phyloP scores from a whole-genome alignment of 2,888 invertebrate species.

The Drosophila multiciliata region DNA sequence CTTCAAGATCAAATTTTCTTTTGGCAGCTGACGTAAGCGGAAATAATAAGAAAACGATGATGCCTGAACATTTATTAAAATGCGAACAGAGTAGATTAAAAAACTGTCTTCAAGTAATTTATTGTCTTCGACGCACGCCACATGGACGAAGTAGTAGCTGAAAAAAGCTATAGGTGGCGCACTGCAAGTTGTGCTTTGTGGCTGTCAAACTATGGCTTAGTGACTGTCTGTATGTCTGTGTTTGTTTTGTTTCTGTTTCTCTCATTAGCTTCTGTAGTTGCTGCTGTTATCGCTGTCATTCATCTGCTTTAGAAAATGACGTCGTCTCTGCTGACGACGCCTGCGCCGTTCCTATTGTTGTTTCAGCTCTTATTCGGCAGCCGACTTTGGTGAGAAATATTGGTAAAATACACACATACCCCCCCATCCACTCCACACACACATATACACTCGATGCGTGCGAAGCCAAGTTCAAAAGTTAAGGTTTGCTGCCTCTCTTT shows the following conservation, averaged over 20 bases:
- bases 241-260: conserved; percentile 21
- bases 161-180: conserved; percentile 41
- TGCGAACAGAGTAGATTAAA: conserved; percentile 9
- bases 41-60: conserved; percentile 19
- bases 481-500: conserved; percentile 5
- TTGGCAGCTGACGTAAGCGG: conserved; percentile 50
- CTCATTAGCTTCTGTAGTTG: conserved; percentile 28
- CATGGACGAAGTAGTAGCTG: neutral
- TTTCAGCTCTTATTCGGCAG: conserved; percentile 24
- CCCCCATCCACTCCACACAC: neutral
- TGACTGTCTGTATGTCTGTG: conserved; percentile 4
- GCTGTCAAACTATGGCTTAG: conserved; percentile 41
- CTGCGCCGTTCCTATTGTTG: conserved; percentile 34
- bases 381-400: conserved; percentile 45
- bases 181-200: conserved; percentile 7
- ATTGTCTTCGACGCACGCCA: conserved; percentile 3
- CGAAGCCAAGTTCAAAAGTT: conserved; percentile 74
- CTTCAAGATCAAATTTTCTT: conserved; percentile 34
- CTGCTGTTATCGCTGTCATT: conserved; percentile 24
- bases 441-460: conserved; percentile 38
- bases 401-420: conserved; percentile 11
- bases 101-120: conserved; percentile 29
- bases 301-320: conserved; percentile 61
- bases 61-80: conserved; percentile 31
- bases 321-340: conserved; percentile 51